Evolutionary conservation across 2,113 vertebrate genomes (phyloP), one percentile per base, ranked within the genome.

Genomic region (Malurus melanocephalus): DNA sequence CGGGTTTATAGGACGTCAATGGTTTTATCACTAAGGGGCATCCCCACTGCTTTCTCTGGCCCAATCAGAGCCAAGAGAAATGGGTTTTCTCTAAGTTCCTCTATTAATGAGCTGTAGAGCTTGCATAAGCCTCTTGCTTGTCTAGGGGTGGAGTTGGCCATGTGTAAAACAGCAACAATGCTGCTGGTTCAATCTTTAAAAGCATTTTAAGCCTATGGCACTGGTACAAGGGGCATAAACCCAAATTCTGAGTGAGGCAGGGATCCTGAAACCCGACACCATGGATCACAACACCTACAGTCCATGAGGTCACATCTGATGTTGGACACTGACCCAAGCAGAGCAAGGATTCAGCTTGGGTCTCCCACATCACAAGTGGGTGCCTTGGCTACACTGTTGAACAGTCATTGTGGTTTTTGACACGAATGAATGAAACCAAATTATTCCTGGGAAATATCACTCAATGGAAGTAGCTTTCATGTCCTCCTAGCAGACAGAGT

Each of bases 341-440:
- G n/a, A 61, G 21, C 15, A 74, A 60, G 22, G 49, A 27, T 76
- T 79, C 71, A 64, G 0, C 15, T 9, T 64, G n/a, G 13, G 11
- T 57, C 21, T 72, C 49, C 49, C 38, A 42, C 0, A 0, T 42
- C 0, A 0, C 53, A 69, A 72, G 16, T 3, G 3, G 21, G n/a
- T 43, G 49, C 15, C 20, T 11, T 45, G 51, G 59, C 28, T 79
- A 43, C 7, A 1, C 42, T n/a, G 10, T 23, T 65, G 9, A 92
- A 42, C 9, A 16, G 38, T n/a, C 17, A 12, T 32, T 9, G 3
- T 9, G 12, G 11, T 9, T 67, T 78, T 15, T 78, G 19, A 53
- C 8, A 16, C 11, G 40, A 87, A 51, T 23, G 9, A 81, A 71
- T 45, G 17, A 72, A 75, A 60, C 22, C 14, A 38, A 2, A 0